Evolutionary conservation across 1,140 invertebrate species (phyloP), one percentile per base, ranked within the genome.

Genomic region (Neodiprion lecontei): DNA sequence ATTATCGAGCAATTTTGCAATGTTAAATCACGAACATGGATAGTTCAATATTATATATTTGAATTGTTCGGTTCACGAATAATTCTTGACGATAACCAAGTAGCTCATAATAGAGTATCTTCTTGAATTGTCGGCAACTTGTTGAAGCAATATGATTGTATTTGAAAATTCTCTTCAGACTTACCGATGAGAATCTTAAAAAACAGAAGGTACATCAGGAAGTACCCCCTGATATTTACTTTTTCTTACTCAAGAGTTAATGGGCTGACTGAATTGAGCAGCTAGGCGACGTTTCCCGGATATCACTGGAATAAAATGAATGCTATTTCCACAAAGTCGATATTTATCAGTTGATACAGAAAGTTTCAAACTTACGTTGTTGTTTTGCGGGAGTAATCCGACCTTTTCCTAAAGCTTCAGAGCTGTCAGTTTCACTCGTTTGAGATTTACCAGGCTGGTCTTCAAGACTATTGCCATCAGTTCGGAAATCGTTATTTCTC

Each of bases 221-320:
- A 17, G n/a, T 61, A 61, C n/a, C 53, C n/a, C n/a, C 53, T 61
- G 11, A 4, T 40, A 40, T 40, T 40, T 40, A 61, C n/a, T 61
- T 61, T 17, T 14, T 61, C 53, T 61, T 17, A 61, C 53, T 61
- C 53, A 61, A 61, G 69, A 17, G 68, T 89, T 83, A 67, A 87
- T 83, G 11, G 85, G 86, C 50, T 86, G 85, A 76, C 85, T 85
- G 75, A 89, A 89, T 66, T 89, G 88, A 14, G 88, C 88, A 72
- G 86, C 87, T 48, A 89, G 76, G 53, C 86, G 86, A 76, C 87
- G 84, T 78, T 88, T 89, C 12, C 83, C 83, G 67, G 80, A 78
- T 61, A 81, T 83, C 73, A 82, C 85, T 86, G 71, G 48, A 76
- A 76, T 23, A 12, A 61, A 17, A 17, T 61, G 53, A 61, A 61